These are phyloP conservation scores for Dynastes hyllus DNA, from an alignment of 2,888 invertebrate species.

Conservation along the genomic window DNA sequence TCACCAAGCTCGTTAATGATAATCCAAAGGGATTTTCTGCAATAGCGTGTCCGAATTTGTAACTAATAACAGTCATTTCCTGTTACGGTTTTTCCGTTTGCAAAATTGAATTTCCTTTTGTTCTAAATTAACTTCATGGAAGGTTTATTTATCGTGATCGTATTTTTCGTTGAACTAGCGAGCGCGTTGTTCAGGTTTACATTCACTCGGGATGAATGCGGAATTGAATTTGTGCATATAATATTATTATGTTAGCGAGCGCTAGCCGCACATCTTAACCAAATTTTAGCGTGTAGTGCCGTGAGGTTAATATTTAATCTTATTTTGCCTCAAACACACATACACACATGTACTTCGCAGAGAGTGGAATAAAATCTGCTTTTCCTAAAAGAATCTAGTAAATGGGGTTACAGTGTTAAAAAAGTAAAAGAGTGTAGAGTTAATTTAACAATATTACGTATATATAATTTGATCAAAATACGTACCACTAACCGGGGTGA, in stretches of 20 bases:
- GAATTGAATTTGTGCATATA: constrained; percentile 35
- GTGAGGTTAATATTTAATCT: neutral
- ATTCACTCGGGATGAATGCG: constrained; percentile 3
- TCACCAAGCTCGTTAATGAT: constrained; percentile 23
- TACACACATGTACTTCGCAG: no score
- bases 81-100: constrained; percentile 52
- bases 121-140: constrained; percentile 39
- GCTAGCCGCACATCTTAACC: neutral
- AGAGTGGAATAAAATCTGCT: no score
- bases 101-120: constrained; percentile 53
- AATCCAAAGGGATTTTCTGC: constrained; percentile 31
- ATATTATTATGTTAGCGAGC: constrained; percentile 3
- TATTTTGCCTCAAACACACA: neutral
- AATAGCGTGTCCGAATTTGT: constrained; percentile 43
- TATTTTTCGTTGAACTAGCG: constrained; percentile 29
- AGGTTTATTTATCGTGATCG: constrained; percentile 33
- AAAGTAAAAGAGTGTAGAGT: no score
- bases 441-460: no score
- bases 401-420: no score
- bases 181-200: constrained; percentile 11
- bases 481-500: no score
- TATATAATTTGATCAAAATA: no score
- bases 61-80: constrained; percentile 55
- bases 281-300: neutral
- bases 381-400: no score